These are phyloP conservation scores for Riptortus pedestris DNA, from an alignment of 1,140 invertebrate genomes.

Conservation along the genomic window DNA sequence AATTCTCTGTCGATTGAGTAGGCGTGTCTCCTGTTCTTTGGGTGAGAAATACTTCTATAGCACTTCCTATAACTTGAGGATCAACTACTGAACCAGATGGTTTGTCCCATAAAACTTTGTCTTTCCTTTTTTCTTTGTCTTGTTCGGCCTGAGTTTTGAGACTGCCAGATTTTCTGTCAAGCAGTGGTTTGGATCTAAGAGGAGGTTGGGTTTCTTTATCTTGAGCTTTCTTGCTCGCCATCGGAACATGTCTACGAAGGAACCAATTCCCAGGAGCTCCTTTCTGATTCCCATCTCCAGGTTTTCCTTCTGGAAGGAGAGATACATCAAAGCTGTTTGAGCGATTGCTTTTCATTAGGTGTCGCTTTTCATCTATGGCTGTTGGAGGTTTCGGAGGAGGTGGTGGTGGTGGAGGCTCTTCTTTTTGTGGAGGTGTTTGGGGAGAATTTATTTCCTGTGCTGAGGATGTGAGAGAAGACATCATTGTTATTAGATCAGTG, in stretches of 20 bases:
- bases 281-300: slow-evolving; percentile 33
- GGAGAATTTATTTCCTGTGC: slow-evolving; percentile 54
- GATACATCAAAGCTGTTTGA: slow-evolving; percentile 74
- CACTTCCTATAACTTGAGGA: slow-evolving; percentile 62
- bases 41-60: slow-evolving; percentile 65
- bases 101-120: slow-evolving; percentile 57
- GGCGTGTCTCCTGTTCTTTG: slow-evolving; percentile 33
- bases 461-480: slow-evolving; percentile 66
- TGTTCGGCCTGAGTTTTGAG: slow-evolving; percentile 19
- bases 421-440: slow-evolving; percentile 31
- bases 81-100: slow-evolving; percentile 62
- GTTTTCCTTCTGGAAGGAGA: slow-evolving; percentile 47
- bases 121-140: slow-evolving; percentile 35
- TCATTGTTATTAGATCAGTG: slow-evolving; percentile 63
- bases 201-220: slow-evolving; percentile 21
- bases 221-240: slow-evolving; percentile 40
- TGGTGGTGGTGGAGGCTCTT: slow-evolving; percentile 23
- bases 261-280: slow-evolving; percentile 58
- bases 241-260: slow-evolving; percentile 57
- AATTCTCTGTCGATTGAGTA: slow-evolving; percentile 25
- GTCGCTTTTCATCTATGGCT: slow-evolving; percentile 40
- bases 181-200: not conserved
- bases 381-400: slow-evolving; percentile 24
- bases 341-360: slow-evolving; percentile 49
- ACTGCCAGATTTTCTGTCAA: slow-evolving; percentile 3